Conservation (phyloP, 2,888 invertebrate genomes). For the Microchrysa polita region DNA sequence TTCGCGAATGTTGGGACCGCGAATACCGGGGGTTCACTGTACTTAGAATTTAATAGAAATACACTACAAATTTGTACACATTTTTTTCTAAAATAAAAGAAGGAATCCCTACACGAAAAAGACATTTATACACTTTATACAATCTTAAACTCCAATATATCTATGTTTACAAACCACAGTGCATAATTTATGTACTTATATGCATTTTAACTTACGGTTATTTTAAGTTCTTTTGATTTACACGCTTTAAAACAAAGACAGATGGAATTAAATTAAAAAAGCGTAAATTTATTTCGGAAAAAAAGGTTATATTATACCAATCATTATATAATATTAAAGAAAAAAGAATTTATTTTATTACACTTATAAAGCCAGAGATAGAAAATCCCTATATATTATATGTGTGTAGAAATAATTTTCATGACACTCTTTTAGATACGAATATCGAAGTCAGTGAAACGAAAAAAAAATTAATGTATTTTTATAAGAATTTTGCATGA, state of each 20-base stretch:
- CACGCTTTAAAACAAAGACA: neutral
- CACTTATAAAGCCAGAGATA: neutral
- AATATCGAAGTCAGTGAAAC: slow-evolving; percentile 5
- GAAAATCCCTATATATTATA: neutral
- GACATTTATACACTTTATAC: no score
- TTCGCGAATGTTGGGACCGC: no score
- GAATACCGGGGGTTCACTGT: no score
- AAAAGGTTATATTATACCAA: neutral
- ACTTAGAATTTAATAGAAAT: no score
- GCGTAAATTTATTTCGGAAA: neutral
- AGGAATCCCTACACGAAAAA: no score
- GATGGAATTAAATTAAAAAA: neutral
- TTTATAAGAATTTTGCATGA: slow-evolving; percentile 39
- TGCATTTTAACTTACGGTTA: no score
- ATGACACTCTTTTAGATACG: neutral
- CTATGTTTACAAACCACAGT: no score
- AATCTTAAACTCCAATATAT: no score
- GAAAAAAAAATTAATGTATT: slow-evolving; percentile 19
- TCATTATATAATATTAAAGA: neutral
- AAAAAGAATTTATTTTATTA: slow-evolving; percentile 21
- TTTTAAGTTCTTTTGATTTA: neutral
- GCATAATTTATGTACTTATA: no score
- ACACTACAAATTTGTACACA: no score
- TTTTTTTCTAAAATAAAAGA: no score
- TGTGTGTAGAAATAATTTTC: neutral